Percentiles rank a stretch among this genome's conserved stretches.
phyloP scores from a whole-genome alignment of 1,140 invertebrate genomes.

The Paraescarpia echinospica region DNA sequence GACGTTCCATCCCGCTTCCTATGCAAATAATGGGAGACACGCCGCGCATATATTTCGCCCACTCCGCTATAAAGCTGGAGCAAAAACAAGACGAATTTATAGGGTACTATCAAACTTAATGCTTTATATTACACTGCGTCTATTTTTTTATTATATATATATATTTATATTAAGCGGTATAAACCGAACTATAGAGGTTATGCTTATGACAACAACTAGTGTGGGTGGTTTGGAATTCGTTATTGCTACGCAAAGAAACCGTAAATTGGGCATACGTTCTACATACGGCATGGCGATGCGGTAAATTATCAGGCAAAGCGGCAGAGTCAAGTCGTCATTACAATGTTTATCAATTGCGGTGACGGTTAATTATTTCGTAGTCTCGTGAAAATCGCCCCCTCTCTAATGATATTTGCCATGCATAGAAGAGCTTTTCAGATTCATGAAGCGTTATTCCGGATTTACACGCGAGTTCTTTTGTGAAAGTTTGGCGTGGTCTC shows the following conservation, averaged over 20 bases:
- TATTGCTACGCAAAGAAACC: background rate
- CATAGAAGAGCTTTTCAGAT: too few relatives aligned
- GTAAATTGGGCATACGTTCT: background rate
- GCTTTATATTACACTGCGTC: background rate
- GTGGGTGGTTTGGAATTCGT: background rate
- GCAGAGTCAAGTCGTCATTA: background rate
- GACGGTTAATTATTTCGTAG: too few relatives aligned
- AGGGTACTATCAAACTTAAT: background rate
- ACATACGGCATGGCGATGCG: background rate
- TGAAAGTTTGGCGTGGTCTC: too few relatives aligned
- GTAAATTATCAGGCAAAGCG: background rate
- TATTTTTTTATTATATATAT: background rate
- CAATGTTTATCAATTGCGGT: background rate
- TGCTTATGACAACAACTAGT: background rate
- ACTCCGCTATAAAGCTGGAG: background rate
- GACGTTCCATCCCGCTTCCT: background rate
- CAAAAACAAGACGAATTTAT: background rate
- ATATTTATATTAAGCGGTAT: background rate
- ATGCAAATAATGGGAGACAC: background rate
- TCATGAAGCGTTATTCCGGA: too few relatives aligned
- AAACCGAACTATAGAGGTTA: too few relatives aligned
- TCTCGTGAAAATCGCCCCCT: too few relatives aligned
- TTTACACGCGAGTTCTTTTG: too few relatives aligned
- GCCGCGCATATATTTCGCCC: background rate
- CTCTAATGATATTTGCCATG: too few relatives aligned